Base-by-base conservation (phyloP, 2,797 vertebrate genomes). In the Agapornis canus region DNA sequence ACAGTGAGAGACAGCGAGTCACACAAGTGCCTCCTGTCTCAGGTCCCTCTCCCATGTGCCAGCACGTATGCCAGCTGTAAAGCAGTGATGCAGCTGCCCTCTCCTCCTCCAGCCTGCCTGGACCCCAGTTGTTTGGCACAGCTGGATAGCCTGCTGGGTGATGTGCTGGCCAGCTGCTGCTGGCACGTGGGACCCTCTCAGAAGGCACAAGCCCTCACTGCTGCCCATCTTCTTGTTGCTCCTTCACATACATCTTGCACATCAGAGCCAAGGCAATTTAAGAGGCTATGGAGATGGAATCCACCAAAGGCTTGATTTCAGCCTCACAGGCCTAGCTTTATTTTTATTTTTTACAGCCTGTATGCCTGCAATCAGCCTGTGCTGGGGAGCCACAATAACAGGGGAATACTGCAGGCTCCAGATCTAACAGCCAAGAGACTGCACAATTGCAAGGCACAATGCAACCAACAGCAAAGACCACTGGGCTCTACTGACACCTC, bases 31-130 rank as follows among this genome's bases (percentile, higher is more conserved):
- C 48, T 85, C 13, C 4, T 42, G 60, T 70, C 40, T 84, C 29
- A 51, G 40, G 43, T 75, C 13, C 29, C 31, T 20, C 43, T 81
- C 29, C 51, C 35, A 26, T 2, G 10, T 1, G 3, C 20, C 10
- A 13, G 25, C 49, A 54, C 11, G 78, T 48, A 29, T 65, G 48
- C 40, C 57, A 68, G 65, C n/a, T 70, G 37, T 39, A 29, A 37
- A 20, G n/a, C 64, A 84, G 39, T 0, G 0, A 22, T 64, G 31
- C 27, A 54, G 47, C n/a, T 5, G 8, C 42, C 0, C 0, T 48
- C 18, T 27, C 37, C 29, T 80, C 18, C 66, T 80, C 35, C 14
- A 23, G n/a, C n/a, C 81, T 68, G 51, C 20, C 48, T 5, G 4
- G 40, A 14, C 26, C 60, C 4, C 69, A 21, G 6, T 43, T n/a